These are phyloP conservation scores for Marcusenius ussheri DNA, from an alignment of 2,113 vertebrate species.

Conservation along the genomic window DNA sequence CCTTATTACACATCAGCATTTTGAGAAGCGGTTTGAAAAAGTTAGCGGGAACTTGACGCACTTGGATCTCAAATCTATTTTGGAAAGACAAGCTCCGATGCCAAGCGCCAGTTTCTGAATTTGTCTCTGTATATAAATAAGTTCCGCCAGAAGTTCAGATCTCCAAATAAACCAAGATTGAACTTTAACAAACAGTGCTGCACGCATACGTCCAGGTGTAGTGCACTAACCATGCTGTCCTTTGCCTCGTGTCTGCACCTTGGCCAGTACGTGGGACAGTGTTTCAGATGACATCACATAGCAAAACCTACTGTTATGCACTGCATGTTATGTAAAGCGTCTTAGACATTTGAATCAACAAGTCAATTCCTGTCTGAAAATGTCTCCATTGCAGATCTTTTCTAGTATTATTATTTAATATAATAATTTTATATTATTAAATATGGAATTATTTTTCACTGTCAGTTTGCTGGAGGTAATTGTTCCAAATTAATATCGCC, in stretches of 20 bases:
- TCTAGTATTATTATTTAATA: neutral
- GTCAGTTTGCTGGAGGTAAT: neutral
- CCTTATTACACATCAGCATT: neutral
- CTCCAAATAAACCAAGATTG: neutral
- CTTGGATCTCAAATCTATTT: neutral
- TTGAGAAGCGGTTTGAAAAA: neutral
- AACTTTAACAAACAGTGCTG: neutral
- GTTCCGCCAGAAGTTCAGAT: neutral
- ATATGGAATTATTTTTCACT: neutral
- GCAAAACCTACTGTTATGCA: too few species aligned
- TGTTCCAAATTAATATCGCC: neutral
- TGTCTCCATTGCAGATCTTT: neutral
- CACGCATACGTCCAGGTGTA: neutral
- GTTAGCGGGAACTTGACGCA: neutral
- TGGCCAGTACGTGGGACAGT: neutral
- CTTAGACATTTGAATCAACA: neutral
- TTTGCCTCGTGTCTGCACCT: neutral
- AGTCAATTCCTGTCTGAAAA: neutral
- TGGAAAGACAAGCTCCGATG: neutral
- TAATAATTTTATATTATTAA: neutral
- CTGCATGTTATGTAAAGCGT: neutral
- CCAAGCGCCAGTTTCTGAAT: neutral
- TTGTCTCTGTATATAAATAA: neutral
- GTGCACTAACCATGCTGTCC: neutral
- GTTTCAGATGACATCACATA: neutral